Evolutionary conservation across 2,888 invertebrate genomes (phyloP), one percentile per base, ranked within the genome.

Genomic region (Netelia melanura): DNA sequence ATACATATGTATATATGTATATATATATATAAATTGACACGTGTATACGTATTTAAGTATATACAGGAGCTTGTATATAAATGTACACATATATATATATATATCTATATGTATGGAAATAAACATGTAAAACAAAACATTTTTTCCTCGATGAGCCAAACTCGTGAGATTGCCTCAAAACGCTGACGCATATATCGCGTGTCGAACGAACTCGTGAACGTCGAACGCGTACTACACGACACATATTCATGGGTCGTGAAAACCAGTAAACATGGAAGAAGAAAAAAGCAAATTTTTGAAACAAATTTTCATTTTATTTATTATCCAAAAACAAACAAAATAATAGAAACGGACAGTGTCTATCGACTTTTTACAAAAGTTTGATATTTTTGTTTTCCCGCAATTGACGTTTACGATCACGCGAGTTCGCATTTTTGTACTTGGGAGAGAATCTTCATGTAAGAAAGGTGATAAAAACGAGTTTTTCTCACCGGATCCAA

Each of bases 151-250:
- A 21, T 48, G 11, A 38, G 5, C 44, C 64, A 54, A 21, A 76
- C 86, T 85, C 87, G 74, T 86, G 83, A 85, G 87, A 79, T 89
- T 90, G 89, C 89, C 89, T 87, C 86, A 89, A 88, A 90, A 87
- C 88, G 87, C 81, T 81, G 84, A 84, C 88, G 88, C 88, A 87
- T 86, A 58, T 68, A 89, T 90, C 89, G 91, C 90, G 90, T 91
- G 90, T 86, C 84, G 30, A 72, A 52, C 61, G 14, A 48, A 14
- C 11, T 48, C 3, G 48, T 14, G 8, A 38, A 54, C 43, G 25
- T 44, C 80, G 10, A 21, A 21, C 74, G 17, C 52, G 11, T 64
- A 44, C 65, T 52, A 23, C 43, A 56, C 43, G 14, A 52, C 44
- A 6, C 56, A 11, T 30, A 44, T 21, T 10, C 9, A 67, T 44